Base-by-base conservation (phyloP, 2,888 invertebrate genomes). In the Nemurella pictetii region DNA sequence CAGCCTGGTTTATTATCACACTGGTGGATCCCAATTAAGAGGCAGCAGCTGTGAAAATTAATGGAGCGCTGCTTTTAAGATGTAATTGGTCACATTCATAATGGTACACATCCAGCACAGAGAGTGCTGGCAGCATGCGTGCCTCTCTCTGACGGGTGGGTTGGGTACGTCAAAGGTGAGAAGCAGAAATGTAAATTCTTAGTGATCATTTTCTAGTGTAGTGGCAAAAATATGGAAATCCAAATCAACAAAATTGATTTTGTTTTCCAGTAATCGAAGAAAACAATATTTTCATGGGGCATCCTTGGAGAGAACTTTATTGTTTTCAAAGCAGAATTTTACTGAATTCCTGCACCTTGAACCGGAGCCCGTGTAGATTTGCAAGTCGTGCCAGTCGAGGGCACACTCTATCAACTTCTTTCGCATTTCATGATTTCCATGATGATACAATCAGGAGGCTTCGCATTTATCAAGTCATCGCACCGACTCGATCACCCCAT, bases 11-110 rank as follows among this genome's bases (percentile, higher is more conserved):
- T 92, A 92, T 92, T 92, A 92, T 92, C 92, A 91, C 91, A 90
- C 90, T 91, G 90, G 87, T 91, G 91, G 91, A 91, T 92, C 91
- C 92, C 92, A 92, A 92, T 92, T 92, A 92, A 92, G 92, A 91
- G 91, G 92, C 92, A 92, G 92, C 92, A 92, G 92, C 92, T 92
- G 92, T 92, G 92, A 92, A 92, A 92, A 92, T 92, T 92, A 92
- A 92, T 92, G 92, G 92, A 91, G 92, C 92, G 91, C 92, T 91
- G 92, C 92, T 92, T 92, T 92, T 92, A 92, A 92, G 92, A 92
- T 92, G 92, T 92, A 92, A 92, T 92, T 92, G 92, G 92, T 91
- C 90, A 92, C 92, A 92, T 92, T 92, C 92, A 92, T 92, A 92
- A 92, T 91, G 91, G 90, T 89, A 5, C 9, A 78, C 78, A n/a